Base-by-base conservation (phyloP, 2,888 invertebrate genomes). In the Hirtodrosophila confusa region DNA sequence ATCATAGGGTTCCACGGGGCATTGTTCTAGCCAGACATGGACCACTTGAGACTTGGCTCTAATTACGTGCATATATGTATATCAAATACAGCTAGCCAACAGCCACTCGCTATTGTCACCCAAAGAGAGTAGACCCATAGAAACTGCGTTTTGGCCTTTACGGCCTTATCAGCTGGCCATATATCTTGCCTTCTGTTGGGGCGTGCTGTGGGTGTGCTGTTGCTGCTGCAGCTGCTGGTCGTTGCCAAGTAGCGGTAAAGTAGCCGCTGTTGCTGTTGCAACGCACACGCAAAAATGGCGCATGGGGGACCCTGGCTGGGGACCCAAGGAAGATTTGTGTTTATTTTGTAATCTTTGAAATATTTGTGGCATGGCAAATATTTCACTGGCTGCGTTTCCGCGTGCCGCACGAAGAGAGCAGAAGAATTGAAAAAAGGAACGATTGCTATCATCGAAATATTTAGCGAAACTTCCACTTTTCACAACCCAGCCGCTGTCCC, bases 341-440 rank as follows among this genome's bases (percentile, higher is more conserved):
- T 86, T 86, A 80, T 84, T 80, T 80, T 80, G 84, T 77, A 84
- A 83, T 83, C 82, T 86, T 75, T 86, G 85, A 86, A 84, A 83
- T 83, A 86, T 83, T 83, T 86, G 87, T 86, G 86, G 85, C 82
- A 86, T 86, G 70, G 80, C 82, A 86, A 83, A 86, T 86, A 83
- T 83, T 83, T 84, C 72, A 70, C 71, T 71, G 49, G 55, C 74
- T 73, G 70, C 83, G 66, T 80, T 80, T 80, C 80, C 80, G 80
- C 86, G 64, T 80, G 48, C 55, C 69, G 44, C 49, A 48, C 27
- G 37, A 41, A 31, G 11, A 62, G 10, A 23, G 9, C 8, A 35
- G 17, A 33, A 36, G 71, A 40, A 53, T 48, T 54, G 44, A 27
- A 36, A 44, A 51, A 69, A 43, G 47, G 8, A 70, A 70, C 70